phyloP scores from a whole-genome alignment of 92 coral and sea anemone genomes.

The Pocillopora meandrina region DNA sequence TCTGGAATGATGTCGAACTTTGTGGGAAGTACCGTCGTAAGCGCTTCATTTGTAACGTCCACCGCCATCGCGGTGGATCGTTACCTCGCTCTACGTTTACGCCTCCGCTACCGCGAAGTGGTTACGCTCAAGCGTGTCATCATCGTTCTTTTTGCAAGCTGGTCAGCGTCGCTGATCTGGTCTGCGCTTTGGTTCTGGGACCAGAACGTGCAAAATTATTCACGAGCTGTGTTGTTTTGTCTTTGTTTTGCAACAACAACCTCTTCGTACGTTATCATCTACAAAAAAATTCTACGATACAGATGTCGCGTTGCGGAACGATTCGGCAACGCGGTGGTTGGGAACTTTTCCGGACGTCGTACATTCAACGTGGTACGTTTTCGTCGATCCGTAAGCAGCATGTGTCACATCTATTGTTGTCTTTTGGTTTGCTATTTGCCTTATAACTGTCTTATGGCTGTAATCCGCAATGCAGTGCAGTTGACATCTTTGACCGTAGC shows the following conservation, averaged over 20 bases:
- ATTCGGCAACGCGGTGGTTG: not conserved
- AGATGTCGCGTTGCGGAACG: conserved; percentile 2
- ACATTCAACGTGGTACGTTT: conserved; percentile 2
- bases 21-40: conserved; percentile 1
- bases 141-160: not conserved
- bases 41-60: conserved; percentile 18
- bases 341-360: not conserved
- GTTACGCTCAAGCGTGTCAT: conserved; percentile 17
- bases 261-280: not conserved
- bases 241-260: conserved; percentile 17
- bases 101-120: conserved; percentile 25
- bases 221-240: not conserved
- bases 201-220: not conserved
- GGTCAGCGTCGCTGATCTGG: conserved; percentile 21
- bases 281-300: conserved; percentile 3
- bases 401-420: conserved; percentile 13
- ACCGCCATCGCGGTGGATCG: conserved; percentile 22
- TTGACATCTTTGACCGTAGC: conserved; percentile 10
- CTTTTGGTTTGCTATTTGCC: conserved; percentile 22
- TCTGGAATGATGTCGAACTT: conserved; percentile 15
- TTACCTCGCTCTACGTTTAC: conserved; percentile 13
- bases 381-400: conserved; percentile 18
- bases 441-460: conserved; percentile 3
- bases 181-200: conserved; percentile 26
- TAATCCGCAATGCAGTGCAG: not conserved